Percentiles rank a stretch among this genome's conserved stretches.
Conservation (phyloP, 1,140 invertebrate genomes). For the Condylostylus longicornis region DNA sequence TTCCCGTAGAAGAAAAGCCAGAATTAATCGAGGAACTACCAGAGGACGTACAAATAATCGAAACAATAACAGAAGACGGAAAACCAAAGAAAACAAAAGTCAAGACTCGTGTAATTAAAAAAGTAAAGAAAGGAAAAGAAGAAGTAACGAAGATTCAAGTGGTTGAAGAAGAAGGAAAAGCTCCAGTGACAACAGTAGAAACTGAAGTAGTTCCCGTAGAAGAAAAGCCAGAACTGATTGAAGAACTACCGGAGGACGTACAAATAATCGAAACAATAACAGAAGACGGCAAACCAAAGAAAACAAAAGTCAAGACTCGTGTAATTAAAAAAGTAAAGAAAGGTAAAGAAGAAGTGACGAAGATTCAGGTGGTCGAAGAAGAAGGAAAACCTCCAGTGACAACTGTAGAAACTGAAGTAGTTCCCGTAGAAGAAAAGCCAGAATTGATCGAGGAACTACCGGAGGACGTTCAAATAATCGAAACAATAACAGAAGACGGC, state of each 20-base stretch:
- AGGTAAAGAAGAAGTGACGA: constrained; percentile 22
- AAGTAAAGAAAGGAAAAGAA: constrained; percentile 5
- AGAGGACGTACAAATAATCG: constrained; percentile 23
- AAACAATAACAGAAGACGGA: constrained; percentile 14
- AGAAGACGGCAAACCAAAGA: constrained; percentile 4
- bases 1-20: constrained; percentile 12
- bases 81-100: constrained; percentile 10
- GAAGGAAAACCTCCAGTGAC: constrained; percentile 23
- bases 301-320: constrained; percentile 14
- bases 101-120: constrained; percentile 9
- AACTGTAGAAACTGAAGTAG: constrained; percentile 15
- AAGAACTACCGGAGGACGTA: constrained; percentile 6
- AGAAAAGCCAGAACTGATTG: constrained; percentile 9
- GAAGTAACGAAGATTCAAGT: constrained; percentile 14
- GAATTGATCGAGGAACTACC: constrained; percentile 7
- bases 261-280: constrained; percentile 10
- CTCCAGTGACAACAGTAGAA: constrained; percentile 14
- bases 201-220: constrained; percentile 15
- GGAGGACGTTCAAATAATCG: constrained; percentile 2
- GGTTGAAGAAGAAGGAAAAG: constrained; percentile 17
- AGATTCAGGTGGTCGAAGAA: constrained; percentile 30
- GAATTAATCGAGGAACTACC: constrained; percentile 10
- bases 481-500: constrained; percentile 16
- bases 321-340: constrained; percentile 20
- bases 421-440: constrained; percentile 4